Evolutionary conservation across 2,888 invertebrate species (phyloP).

Genomic region (Zonitis immaculata): DNA sequence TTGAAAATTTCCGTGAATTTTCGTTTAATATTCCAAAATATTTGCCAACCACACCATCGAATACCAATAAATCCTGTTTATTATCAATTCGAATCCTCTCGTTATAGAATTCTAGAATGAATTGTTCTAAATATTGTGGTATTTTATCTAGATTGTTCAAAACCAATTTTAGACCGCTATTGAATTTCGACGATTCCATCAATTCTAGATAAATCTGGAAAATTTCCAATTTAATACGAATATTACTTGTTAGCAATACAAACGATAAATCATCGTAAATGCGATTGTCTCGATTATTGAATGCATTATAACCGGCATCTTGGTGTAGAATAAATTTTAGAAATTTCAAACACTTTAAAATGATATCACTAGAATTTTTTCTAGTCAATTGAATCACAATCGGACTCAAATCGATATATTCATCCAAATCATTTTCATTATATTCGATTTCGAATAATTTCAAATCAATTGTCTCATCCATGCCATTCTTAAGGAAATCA

Average conservation of each 20-base stretch:
- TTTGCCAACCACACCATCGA: neutral
- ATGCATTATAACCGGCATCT: neutral
- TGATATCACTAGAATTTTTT: constrained; percentile 21
- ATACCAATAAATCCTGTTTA: neutral
- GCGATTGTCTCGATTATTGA: neutral
- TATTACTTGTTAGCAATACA: neutral
- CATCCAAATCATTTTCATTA: constrained; percentile 35
- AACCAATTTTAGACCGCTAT: neutral
- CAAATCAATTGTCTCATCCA: constrained; percentile 35
- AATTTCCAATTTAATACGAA: neutral
- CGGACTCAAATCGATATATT: constrained; percentile 37
- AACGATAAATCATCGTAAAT: neutral
- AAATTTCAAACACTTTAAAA: constrained; percentile 1
- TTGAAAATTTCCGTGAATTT: neutral
- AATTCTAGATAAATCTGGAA: neutral
- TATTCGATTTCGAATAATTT: constrained; percentile 51
- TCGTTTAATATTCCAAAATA: neutral
- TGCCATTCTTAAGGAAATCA: constrained; percentile 45
- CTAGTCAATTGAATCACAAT: constrained; percentile 33
- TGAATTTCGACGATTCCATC: neutral
- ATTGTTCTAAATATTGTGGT: neutral
- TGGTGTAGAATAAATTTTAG: neutral
- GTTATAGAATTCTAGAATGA: neutral
- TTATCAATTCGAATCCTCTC: neutral
- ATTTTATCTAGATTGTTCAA: neutral